These are phyloP conservation scores for Drosophila stalkeri DNA, from an alignment of 2,888 invertebrate genomes.

Conservation along the genomic window DNA sequence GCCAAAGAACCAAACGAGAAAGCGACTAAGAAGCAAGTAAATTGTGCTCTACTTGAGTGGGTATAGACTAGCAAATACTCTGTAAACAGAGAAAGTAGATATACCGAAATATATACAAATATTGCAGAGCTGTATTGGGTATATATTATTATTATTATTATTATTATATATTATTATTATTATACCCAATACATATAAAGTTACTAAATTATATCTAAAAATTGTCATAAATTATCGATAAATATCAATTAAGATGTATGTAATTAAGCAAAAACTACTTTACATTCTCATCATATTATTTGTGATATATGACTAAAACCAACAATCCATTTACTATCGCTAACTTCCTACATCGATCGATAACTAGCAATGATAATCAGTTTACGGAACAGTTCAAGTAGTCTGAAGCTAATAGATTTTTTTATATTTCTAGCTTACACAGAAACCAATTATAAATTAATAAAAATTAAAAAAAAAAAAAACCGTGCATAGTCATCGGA, in stretches of 20 bases:
- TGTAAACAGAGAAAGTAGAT: not conserved
- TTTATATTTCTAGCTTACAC: not conserved
- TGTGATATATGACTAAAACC: not conserved
- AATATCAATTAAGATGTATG: not conserved
- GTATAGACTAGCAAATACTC: not conserved
- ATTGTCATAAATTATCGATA: not conserved
- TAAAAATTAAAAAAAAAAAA: not conserved
- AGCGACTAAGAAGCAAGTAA: conserved; percentile 3
- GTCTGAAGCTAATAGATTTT: not conserved
- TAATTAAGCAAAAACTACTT: too few relatives aligned
- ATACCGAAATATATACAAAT: not conserved
- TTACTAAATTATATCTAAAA: too few relatives aligned
- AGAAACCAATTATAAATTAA: not conserved
- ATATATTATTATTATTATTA: too few relatives aligned
- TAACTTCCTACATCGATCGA: too few relatives aligned
- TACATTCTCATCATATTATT: too few relatives aligned
- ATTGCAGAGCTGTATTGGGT: too few relatives aligned
- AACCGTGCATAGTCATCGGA: not conserved
- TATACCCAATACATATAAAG: too few relatives aligned
- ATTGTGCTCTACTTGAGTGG: not conserved
- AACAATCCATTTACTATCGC: not conserved
- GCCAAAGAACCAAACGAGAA: conserved; percentile 12
- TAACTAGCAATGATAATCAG: not conserved
- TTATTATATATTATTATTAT: too few relatives aligned
- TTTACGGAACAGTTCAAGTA: not conserved